These are phyloP conservation scores for Lamellibrachia columna DNA, from an alignment of 2,888 invertebrate species.

Conservation along the genomic window DNA sequence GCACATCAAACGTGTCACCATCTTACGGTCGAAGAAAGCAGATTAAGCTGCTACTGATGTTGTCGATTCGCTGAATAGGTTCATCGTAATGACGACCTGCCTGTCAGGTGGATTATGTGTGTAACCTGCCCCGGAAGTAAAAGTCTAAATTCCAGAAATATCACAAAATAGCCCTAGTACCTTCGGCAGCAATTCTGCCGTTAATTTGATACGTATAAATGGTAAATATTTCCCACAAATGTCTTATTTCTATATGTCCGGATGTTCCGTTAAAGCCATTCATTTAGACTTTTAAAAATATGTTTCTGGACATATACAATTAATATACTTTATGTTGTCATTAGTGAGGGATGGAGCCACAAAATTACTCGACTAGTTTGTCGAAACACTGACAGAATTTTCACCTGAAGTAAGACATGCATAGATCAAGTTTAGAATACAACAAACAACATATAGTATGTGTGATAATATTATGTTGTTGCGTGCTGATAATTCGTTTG, in stretches of 20 bases:
- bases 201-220: too few relatives aligned
- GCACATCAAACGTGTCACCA: constrained; percentile 11
- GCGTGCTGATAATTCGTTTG: too few relatives aligned
- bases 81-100: not conserved
- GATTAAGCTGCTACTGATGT: not conserved
- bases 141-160: not conserved
- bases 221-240: too few relatives aligned
- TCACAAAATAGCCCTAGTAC: not conserved
- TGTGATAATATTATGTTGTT: too few relatives aligned
- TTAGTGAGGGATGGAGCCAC: too few relatives aligned
- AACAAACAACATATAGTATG: too few relatives aligned
- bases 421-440: not conserved
- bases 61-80: not conserved
- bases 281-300: too few relatives aligned
- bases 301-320: too few relatives aligned
- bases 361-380: not conserved
- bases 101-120: not conserved
- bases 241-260: too few relatives aligned
- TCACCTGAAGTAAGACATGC: not conserved
- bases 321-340: too few relatives aligned
- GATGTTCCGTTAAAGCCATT: too few relatives aligned
- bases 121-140: not conserved
- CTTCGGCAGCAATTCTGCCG: too few relatives aligned
- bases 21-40: not conserved
- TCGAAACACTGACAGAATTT: not conserved